Conservation (phyloP, 2,888 invertebrate species). For the Eupithecia abbreviata region DNA sequence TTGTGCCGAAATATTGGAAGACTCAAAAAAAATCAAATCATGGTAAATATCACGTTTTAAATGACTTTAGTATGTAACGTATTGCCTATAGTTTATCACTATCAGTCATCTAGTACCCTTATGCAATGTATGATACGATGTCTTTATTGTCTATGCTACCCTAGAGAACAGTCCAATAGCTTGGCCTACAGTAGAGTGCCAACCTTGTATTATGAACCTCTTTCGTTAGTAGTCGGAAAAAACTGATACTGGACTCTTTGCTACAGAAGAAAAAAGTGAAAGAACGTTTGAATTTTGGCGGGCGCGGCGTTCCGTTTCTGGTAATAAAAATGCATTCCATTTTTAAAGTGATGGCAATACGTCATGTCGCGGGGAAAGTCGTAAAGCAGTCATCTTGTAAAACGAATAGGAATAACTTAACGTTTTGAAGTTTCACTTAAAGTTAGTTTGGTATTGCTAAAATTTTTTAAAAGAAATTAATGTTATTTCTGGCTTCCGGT, state of each 20-base stretch:
- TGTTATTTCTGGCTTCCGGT: neutral
- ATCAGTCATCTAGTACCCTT: too few relatives aligned
- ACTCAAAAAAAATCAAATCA: too few relatives aligned
- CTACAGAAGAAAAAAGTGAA: neutral
- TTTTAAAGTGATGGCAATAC: slow-evolving; percentile 36
- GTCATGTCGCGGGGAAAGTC: slow-evolving; percentile 39
- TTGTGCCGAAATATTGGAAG: too few relatives aligned
- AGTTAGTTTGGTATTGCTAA: neutral
- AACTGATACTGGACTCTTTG: neutral
- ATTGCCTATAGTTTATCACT: too few relatives aligned
- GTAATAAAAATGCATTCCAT: slow-evolving; percentile 32
- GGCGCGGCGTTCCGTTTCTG: slow-evolving; percentile 3
- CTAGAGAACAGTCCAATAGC: too few relatives aligned
- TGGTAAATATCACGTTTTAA: too few relatives aligned
- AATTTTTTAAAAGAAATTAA: neutral
- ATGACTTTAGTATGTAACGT: too few relatives aligned
- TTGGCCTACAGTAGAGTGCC: too few relatives aligned
- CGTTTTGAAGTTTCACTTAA: slow-evolving; percentile 15
- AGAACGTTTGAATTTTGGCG: slow-evolving; percentile 9
- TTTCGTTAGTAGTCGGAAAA: too few relatives aligned
- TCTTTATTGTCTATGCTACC: too few relatives aligned
- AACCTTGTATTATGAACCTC: too few relatives aligned
- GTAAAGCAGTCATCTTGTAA: slow-evolving; percentile 35
- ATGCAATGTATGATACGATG: too few relatives aligned
- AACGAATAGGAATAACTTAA: slow-evolving; percentile 14